phyloP scores from a whole-genome alignment of 1,140 invertebrate species.

The Sitobion miscanthi region DNA sequence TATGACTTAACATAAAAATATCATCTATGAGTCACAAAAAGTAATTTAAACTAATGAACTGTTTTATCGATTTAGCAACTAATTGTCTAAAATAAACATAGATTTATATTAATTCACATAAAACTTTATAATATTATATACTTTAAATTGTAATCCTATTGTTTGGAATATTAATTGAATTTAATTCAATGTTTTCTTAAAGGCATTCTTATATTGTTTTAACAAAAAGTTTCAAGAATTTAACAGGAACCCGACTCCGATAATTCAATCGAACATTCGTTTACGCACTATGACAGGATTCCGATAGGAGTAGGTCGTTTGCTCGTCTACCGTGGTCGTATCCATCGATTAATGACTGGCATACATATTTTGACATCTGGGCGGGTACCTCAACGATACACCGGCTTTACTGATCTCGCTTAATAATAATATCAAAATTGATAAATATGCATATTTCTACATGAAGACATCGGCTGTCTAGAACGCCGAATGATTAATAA shows the following conservation, averaged over 20 bases:
- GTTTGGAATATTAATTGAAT: background rate
- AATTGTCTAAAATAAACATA: background rate
- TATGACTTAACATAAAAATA: background rate
- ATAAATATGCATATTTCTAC: constrained; percentile 50
- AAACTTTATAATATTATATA: background rate
- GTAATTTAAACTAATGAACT: background rate
- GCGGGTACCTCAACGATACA: constrained; percentile 26
- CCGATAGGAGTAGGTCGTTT: background rate
- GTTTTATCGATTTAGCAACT: background rate
- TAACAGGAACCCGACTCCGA: background rate
- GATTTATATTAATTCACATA: background rate
- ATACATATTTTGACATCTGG: constrained; percentile 54
- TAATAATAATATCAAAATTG: constrained; percentile 56
- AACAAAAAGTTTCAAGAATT: background rate
- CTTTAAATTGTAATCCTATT: constrained; percentile 12
- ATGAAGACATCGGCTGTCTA: constrained; percentile 55
- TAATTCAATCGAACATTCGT: background rate
- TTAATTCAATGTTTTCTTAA: background rate
- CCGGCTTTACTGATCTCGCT: constrained; percentile 46
- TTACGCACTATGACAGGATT: constrained; percentile 31
- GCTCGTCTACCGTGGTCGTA: constrained; percentile 22
- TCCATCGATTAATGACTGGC: constrained; percentile 45
- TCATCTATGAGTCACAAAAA: background rate
- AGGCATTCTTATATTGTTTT: background rate
- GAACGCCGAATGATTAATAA: constrained; percentile 40